Conservation (phyloP, 2,888 invertebrate species). For the Sesia bembeciformis region DNA sequence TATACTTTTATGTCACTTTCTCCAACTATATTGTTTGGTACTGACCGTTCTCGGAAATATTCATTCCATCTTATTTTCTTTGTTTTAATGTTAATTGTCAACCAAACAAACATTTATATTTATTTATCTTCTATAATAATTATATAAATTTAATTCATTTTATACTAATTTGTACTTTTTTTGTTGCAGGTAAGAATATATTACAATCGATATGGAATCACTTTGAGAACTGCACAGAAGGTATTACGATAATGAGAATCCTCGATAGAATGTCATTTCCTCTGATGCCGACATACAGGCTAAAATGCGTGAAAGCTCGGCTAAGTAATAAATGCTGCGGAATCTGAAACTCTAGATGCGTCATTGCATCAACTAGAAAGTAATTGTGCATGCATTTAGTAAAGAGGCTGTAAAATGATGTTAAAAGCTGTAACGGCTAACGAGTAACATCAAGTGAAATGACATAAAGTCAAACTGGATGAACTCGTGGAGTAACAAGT, state of each 20-base stretch:
- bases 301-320: constrained; percentile 20
- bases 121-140: too few species aligned
- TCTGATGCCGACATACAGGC: constrained; percentile 23
- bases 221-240: constrained; percentile 16
- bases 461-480: not conserved
- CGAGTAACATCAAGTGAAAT: not conserved
- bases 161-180: not conserved
- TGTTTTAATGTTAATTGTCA: too few species aligned
- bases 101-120: too few species aligned
- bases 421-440: constrained; percentile 12
- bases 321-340: constrained; percentile 21
- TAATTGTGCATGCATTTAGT: constrained; percentile 13
- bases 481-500: not conserved
- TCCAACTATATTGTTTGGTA: too few species aligned
- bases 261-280: constrained; percentile 16
- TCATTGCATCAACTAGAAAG: constrained; percentile 18
- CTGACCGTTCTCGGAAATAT: too few species aligned
- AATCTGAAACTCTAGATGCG: constrained; percentile 15
- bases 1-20: too few species aligned
- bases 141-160: too few species aligned
- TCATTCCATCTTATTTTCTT: too few species aligned
- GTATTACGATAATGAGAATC: constrained; percentile 1
- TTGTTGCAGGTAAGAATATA: not conserved
- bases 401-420: constrained; percentile 9
- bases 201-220: constrained; percentile 10